Percentiles rank a stretch among this genome's conserved stretches.
phyloP scores from a whole-genome alignment of 2,797 vertebrate genomes.

The Ibycter americanus region DNA sequence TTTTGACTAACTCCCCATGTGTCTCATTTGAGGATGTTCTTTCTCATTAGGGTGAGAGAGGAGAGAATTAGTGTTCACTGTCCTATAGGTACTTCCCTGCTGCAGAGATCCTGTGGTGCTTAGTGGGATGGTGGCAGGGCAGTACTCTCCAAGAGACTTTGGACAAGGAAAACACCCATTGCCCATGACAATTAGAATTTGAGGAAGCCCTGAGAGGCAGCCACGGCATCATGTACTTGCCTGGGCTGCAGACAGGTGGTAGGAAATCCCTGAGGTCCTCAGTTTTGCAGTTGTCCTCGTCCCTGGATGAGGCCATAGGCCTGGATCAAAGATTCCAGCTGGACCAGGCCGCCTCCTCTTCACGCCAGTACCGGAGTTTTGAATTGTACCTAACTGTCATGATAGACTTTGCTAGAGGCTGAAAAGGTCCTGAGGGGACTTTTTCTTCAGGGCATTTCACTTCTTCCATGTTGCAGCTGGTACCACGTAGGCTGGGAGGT shows the following conservation, averaged over 20 bases:
- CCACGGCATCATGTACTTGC: background rate
- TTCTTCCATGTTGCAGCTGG: background rate
- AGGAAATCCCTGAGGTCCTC: background rate
- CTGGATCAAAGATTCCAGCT: background rate
- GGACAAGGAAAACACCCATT: background rate
- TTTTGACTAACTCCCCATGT: background rate
- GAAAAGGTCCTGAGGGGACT: background rate
- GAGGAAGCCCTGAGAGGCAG: background rate
- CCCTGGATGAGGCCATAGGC: background rate
- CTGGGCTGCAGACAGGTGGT: background rate
- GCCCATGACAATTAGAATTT: background rate
- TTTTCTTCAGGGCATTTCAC: background rate
- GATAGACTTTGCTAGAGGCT: background rate
- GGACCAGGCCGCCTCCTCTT: background rate
- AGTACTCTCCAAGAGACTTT: background rate
- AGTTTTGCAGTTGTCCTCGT: background rate
- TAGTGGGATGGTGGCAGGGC: background rate
- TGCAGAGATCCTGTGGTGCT: background rate
- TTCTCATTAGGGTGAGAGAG: background rate
- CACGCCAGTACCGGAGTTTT: background rate
- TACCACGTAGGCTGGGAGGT: background rate
- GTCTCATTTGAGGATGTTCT: background rate
- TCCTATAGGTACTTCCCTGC: background rate
- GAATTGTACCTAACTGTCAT: rapidly evolving
- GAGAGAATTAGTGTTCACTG: background rate